Base-by-base conservation (phyloP, 2,113 vertebrate species). In the Ptilonorhynchus violaceus region DNA sequence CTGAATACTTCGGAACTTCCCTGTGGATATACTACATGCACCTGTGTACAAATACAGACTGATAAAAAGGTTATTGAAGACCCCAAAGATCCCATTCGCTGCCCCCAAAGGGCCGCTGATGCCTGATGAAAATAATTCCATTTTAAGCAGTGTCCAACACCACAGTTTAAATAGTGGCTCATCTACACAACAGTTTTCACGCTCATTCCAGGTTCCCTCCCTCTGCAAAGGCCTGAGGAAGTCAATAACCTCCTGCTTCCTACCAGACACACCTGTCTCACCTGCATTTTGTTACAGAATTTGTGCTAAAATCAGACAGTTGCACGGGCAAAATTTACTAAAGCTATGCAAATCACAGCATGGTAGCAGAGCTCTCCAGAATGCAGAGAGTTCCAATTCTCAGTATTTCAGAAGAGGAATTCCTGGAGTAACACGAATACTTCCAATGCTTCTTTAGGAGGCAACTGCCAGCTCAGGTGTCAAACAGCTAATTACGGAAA, bases 41-140 rank as follows among this genome's bases (percentile, higher is more conserved):
- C 35, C 49, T 9, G 23, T 20, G 50, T 49, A 50, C 18, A 46
- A 68, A 68, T 7, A 49, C 6, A 62, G 46, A 27, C 23, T 1
- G 1, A 69, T 10, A 20, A 39, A 39, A 85, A 49, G 30, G 39
- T 25, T 39, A 42, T 69, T 2, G 1, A 50, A 35, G 62, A 52
- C 11, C 55, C 59, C 12, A 9, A 35, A 69, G 42, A 80, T 21
- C 53, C 53, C 2, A 0, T 33, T 49, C 31, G 3, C 30, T 28
- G 42, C 17, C 37, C 68, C 15, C 6, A 0, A 62, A 39, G 1
- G 6, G 7, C n/a, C 10, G 44, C 13, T 2, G 2, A 27, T 30
- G 52, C 33, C 66, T 18, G 42, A 66, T 10, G 56, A 41, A 44
- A 66, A 27, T 4, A 42, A 42, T 6, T 24, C 42, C 31, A 13